Percentiles rank a stretch among this genome's conserved stretches.
phyloP scores from a whole-genome alignment of 2,113 vertebrate genomes.

The Pelecanoides urinatrix region DNA sequence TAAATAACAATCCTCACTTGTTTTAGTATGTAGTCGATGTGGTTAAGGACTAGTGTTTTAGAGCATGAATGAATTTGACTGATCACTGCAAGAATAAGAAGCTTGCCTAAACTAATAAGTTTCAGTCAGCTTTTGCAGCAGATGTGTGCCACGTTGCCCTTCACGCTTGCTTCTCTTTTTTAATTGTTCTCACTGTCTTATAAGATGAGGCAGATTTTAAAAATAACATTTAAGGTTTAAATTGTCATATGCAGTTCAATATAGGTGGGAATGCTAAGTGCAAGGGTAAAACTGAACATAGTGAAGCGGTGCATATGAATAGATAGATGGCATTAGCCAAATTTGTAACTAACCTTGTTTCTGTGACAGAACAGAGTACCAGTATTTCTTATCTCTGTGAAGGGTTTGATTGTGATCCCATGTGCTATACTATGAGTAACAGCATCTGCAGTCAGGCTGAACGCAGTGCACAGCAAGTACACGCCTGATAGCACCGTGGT shows the following conservation, averaged over 20 bases:
- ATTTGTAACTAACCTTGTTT: background rate
- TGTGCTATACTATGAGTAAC: background rate
- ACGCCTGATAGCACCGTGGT: fast-evolving
- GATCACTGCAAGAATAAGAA: background rate
- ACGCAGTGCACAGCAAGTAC: background rate
- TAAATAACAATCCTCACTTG: background rate
- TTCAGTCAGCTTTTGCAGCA: background rate
- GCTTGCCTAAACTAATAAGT: background rate
- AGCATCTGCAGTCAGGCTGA: background rate
- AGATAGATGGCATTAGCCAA: background rate
- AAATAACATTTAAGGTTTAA: background rate
- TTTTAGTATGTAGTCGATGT: background rate
- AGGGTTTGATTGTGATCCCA: background rate
- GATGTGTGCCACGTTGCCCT: background rate
- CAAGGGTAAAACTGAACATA: background rate
- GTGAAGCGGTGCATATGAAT: background rate
- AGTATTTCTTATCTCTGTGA: background rate
- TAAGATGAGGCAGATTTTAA: background rate
- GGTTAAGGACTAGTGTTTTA: background rate
- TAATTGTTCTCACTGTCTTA: background rate
- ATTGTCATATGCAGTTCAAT: background rate
- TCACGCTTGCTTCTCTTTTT: background rate
- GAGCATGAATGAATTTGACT: background rate
- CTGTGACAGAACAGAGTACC: background rate
- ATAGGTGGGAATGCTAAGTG: background rate